These are phyloP conservation scores for Blastomussa wellsi DNA, from an alignment of 92 coral and sea anemone species.

Conservation along the genomic window DNA sequence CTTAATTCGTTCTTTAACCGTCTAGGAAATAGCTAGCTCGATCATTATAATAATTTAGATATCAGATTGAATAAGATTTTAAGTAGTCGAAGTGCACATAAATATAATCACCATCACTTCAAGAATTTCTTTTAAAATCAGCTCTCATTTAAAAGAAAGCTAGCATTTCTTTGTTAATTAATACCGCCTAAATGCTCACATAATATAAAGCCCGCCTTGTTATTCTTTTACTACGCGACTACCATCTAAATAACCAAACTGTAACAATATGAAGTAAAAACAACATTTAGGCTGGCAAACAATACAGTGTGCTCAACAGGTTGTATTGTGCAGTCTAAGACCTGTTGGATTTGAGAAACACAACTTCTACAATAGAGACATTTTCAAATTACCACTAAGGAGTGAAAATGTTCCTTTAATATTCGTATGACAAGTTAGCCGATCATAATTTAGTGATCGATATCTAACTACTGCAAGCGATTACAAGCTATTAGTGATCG, in stretches of 20 bases:
- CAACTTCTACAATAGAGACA: background rate
- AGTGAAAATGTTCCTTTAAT: too few relatives aligned
- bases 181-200: background rate
- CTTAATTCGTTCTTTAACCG: too few relatives aligned
- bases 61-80: too few relatives aligned
- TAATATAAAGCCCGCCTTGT: background rate
- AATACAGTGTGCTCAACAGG: background rate
- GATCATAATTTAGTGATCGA: too few relatives aligned
- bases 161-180: background rate
- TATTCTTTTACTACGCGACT: background rate
- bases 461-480: too few relatives aligned
- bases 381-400: background rate
- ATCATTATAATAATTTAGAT: background rate
- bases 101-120: background rate
- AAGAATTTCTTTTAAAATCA: background rate
- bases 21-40: background rate
- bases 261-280: background rate
- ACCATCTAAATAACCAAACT: background rate
- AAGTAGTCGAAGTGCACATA: too few relatives aligned
- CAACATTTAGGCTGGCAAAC: background rate
- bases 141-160: background rate
- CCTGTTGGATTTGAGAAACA: background rate
- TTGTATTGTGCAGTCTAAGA: background rate
- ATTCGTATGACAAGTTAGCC: too few relatives aligned
- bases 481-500: too few relatives aligned